Evolutionary conservation across 1,140 invertebrate species (phyloP).

Genomic region (Drosophila mojavensis): DNA sequence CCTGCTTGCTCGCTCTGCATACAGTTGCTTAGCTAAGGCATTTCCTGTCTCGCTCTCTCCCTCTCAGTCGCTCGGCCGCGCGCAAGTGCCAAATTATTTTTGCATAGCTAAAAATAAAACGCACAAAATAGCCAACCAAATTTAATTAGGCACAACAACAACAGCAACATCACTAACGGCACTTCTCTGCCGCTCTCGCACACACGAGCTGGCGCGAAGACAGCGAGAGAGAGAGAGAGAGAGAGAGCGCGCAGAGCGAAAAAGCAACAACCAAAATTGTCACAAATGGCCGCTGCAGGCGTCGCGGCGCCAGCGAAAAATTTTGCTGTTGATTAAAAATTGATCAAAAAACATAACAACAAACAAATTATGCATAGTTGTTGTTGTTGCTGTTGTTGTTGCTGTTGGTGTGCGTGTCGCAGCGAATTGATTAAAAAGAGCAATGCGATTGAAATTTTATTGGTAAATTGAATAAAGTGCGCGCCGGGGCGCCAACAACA

Average conservation of each 20-base stretch:
- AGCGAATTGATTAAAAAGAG: constrained; percentile 83
- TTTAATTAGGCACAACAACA: constrained; percentile 63
- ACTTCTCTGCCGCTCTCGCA: constrained; percentile 9
- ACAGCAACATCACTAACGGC: constrained; percentile 18
- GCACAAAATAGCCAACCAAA: constrained; percentile 60
- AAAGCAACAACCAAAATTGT: constrained; percentile 20
- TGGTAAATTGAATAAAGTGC: constrained; percentile 83
- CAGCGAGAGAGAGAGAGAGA: constrained; percentile 1
- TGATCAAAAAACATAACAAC: constrained; percentile 78
- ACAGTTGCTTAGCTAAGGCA: background rate
- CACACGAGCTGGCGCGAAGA: background rate
- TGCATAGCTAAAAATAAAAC: constrained; percentile 49
- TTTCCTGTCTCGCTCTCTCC: background rate
- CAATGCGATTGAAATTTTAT: constrained; percentile 83
- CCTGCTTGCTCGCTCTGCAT: background rate
- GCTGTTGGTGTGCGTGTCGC: constrained; percentile 47
- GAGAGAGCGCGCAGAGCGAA: background rate
- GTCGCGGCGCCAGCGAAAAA: constrained; percentile 13
- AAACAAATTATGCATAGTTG: constrained; percentile 69
- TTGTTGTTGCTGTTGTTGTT: constrained; percentile 7
- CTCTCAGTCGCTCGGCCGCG: background rate
- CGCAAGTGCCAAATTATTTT: constrained; percentile 15
- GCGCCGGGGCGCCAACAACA: constrained; percentile 41
- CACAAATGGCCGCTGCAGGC: constrained; percentile 36
- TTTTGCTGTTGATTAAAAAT: constrained; percentile 74